Base-by-base conservation (phyloP, 2,888 invertebrate genomes). In the Galerucella pusilla region DNA sequence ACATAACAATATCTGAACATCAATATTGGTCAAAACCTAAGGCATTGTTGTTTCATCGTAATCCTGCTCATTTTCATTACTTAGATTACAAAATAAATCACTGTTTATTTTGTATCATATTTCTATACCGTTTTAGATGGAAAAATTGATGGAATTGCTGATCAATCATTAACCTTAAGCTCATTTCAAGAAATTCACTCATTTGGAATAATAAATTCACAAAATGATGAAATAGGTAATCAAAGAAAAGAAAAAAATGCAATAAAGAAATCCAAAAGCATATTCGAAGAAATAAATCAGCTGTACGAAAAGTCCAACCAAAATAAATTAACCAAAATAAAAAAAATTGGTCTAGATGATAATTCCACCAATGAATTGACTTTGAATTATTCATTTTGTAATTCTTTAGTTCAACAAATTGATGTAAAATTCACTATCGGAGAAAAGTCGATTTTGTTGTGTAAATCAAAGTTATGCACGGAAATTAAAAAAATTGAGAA, bases 261-360 rank as follows among this genome's bases (percentile, higher is more conserved):
- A 11, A 52, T 49, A 60, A 78, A 77, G 54, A 76, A 71, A 63
- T 78, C 81, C 6, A 80, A 81, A 73, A 82, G 82, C 69, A 71
- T 82, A 72, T 81, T 82, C 66, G 75, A 76, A 35, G 77, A 81
- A 75, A 81, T 82, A 16, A 78, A 81, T 63, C 74, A 79, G 16
- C 75, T 76, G 16, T 80, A 77, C 71, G 68, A 69, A 42, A 71
- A 71, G 57, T 67, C 70, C 10, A 54, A 60, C 67, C 46, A 67
- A 45, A 70, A 63, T 54, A 61, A 28, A 45, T n/a, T 10, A 16
- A 12, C 54, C 7, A 28, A 60, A n/a, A 25, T 7, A 12, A 4
- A 35, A n/a, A 59, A 20, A 35, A 61, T 61, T 35, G 28, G 7
- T 61, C 35, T 9, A 20, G 57, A 20, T n/a, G 20, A 68, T 20